Base-by-base conservation (phyloP, 2,888 invertebrate genomes). In the Drosophila flavopinicola region DNA sequence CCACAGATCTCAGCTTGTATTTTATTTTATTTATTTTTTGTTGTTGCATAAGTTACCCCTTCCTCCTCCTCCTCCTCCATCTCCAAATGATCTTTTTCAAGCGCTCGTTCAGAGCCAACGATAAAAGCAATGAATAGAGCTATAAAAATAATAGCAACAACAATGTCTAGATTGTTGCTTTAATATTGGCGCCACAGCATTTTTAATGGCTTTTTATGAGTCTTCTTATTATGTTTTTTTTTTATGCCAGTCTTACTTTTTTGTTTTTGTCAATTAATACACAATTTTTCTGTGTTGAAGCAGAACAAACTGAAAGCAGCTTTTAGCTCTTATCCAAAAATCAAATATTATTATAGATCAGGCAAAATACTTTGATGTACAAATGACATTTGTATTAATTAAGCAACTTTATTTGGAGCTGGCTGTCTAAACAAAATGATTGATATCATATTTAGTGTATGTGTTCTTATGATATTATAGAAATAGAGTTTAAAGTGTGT, bases 101-200 rank as follows among this genome's bases (percentile, higher is more conserved):
- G 49, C 47, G 33, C 29, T 69, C 37, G 51, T 57, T 29, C n/a
- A n/a, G 38, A 67, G 45, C 39, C 25, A 53, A 65, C 71, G 35
- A 71, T 57, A 48, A 64, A 47, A 44, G 15, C 48, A 49, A 51
- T 74, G 52, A 73, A 64, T 45, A 53, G 39, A 58, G 59, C 41
- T 41, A 66, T 57, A 75, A 53, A 70, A 65, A 48, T 13, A 51
- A 23, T 24, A 45, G 53, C 11, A 49, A 47, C 45, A 59, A 44
- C 33, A 37, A 49, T 23, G n/a, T 38, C 33, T 11, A 56, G 30
- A 71, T 52, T 44, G 39, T 52, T 54, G 53, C 66, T 47, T 57
- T 57, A 75, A 70, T 42, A 66, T 75, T 74, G 76, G 66, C 77
- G 74, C 74, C 74, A 69, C 60, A 32, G 38, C 25, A 25, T 23